Base-by-base conservation (phyloP, 92 coral and sea anemone genomes). In the Epizoanthus ramosus region DNA sequence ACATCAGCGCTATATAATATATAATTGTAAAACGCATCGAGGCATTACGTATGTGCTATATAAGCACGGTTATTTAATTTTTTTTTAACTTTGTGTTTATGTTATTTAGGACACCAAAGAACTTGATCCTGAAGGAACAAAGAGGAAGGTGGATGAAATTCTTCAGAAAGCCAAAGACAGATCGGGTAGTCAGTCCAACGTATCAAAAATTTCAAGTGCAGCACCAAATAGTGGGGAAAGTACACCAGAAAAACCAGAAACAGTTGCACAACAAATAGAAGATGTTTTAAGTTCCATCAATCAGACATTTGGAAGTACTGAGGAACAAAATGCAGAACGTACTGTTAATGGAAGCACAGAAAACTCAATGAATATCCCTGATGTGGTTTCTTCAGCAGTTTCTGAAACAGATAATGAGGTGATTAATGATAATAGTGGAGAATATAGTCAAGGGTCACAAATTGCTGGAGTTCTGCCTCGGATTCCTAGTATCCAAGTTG, bases 91-190 rank as follows among this genome's bases (percentile, higher is more conserved):
- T 58, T 1, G 54, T 31, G 24, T 73, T 90, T 45, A 21, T 13
- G 65, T 33, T 61, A 56, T 56, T 68, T 85, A 93, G 94, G 98
- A 93, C 65, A 59, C 85, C 10, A 89, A 87, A 73, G 90, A 87
- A 23, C 72, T 90, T 81, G 95, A 93, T 75, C 92, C 81, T 0
- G 97, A 91, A 80, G 91, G 84, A 22, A 91, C 94, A 14, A 93
- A 93, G 65, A 60, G 93, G 45, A 93, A 93, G 73, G 98, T 97
- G 17, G 88, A 84, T 61, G 98, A 97, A 85, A 89, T 97, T 72
- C 84, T 97, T 14, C 99, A 97, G 54, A 97, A 94, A 79, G 98
- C 91, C 24, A 95, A 95, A 61, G 98, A 92, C 41, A 85, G 87
- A 59, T 89, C 98, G 0, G 90, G 91, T 18, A 87, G 87, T 53